Base-by-base conservation (phyloP, 2,797 vertebrate species). In the Malacoraja senta region DNA sequence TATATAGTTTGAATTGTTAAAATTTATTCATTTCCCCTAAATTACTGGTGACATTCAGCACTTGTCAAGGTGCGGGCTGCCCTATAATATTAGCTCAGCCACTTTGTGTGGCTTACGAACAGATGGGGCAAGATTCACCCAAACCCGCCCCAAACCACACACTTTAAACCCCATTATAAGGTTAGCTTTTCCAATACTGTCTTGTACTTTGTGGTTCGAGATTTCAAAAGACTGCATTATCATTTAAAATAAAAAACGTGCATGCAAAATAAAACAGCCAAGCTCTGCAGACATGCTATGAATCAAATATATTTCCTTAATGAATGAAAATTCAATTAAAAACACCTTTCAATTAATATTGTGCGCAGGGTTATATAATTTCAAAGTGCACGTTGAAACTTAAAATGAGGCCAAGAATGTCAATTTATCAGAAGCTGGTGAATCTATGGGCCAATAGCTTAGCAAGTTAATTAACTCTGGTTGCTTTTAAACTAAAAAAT, bases 1-100 rank as follows among this genome's bases (percentile, higher is more conserved):
- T 92, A 35, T 88, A 92, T 92, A 38, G 35, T 29, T 44, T 92
- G 90, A 76, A 58, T 88, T 76, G 90, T 74, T 92, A 74, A 72
- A 53, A 53, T 74, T 53, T 29, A 19, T 76, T 76, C 12, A 38
- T 71, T 44, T 53, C 90, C 44, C 44, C 44, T 26, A 53, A 53
- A 76, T 74, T 53, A 7, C 44, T 17, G 35, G 35, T 38, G 88
- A 91, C 44, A 91, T 72, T 26, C 32, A 38, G 32, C 26, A 12
- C 13, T 76, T 13, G 72, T 15, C 38, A 53, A 72, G 38, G 26
- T 15, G 53, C 13, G 26, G 72, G 35, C 35, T 13, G 1, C 24
- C n/a, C 63, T 90, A 17, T 79, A 12, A 32, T 79, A 10, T 79
- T 32, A 79, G 26, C 77, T 84, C 17, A 61, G 44, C 2, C 81